Evolutionary conservation across 2,888 invertebrate genomes (phyloP), one percentile per base, ranked within the genome.

Genomic region (Agonopterix subpropinquella): DNA sequence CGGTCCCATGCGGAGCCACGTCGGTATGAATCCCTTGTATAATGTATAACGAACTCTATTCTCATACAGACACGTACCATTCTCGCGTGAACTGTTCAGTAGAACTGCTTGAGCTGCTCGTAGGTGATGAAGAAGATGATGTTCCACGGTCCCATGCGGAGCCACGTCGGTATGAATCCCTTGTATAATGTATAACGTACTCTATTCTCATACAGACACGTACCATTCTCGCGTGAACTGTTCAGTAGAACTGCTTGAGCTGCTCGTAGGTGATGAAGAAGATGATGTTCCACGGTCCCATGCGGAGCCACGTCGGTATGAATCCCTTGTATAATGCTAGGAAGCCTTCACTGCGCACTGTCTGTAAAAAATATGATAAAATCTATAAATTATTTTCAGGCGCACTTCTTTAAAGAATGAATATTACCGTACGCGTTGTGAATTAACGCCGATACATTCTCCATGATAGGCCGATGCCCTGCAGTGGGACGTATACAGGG

Each of bases 271-370:
- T 95, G 71, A 97, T 91, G 85, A 98, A 98, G 89, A 98, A 98
- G 74, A 98, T 97, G 58, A 98, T 94, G 88, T 98, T 98, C 98
- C 98, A 98, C 4, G 98, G 98, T 0, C 98, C 98, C 94, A 98
- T 96, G 59, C 98, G 91, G 60, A 98, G 90, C 94, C 96, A 95
- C 18, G 97, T 96, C n/a, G 98, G 98, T 58, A 98, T 90, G 83
- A 98, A 98, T 28, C 98, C 98, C 89, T 97, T 97, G 87, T 98
- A 98, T 49, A 98, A 89, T 36, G 98, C 97, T 64, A 91, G 80
- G 57, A 95, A 82, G 2, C 98, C 98, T 85, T 98, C 98, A 77
- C 92, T 94, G 58, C 92, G 93, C 41, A 97, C 94, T 44, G 98
- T 97, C 92, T 95, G 89, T 4, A n/a, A 39, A n/a, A n/a, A 39